These are phyloP conservation scores for Frankliniella fusca DNA, from an alignment of 2,888 invertebrate species.

Conservation along the genomic window DNA sequence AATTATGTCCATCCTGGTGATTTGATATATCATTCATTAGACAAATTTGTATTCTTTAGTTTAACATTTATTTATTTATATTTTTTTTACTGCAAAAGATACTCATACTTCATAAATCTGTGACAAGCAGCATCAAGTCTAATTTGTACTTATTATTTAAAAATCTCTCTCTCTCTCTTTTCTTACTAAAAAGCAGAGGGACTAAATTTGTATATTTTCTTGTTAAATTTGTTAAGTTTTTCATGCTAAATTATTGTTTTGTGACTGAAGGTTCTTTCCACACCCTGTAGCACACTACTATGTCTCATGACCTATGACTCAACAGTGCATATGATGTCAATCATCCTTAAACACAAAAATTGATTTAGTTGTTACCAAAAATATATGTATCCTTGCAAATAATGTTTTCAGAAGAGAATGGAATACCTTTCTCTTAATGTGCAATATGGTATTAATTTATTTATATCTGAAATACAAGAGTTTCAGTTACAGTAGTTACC, in stretches of 20 bases:
- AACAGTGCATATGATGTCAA: background rate
- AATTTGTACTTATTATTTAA: background rate
- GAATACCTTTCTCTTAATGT: background rate
- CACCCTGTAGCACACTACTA: background rate
- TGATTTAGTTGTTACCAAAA: too few species aligned
- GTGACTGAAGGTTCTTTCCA: background rate
- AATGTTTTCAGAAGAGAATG: too few species aligned
- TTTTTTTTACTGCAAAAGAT: background rate
- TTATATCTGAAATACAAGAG: constrained; percentile 3
- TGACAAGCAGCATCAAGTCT: background rate
- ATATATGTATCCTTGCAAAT: too few species aligned
- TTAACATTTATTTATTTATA: background rate
- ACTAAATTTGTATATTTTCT: background rate
- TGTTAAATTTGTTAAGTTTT: constrained; percentile 22
- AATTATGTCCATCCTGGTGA: background rate
- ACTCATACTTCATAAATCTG: too few species aligned
- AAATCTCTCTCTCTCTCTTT: background rate
- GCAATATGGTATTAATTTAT: background rate
- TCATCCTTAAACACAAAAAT: background rate
- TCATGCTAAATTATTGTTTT: background rate
- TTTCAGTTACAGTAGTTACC: too few species aligned
- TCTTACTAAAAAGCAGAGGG: background rate
- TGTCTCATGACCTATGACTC: background rate
- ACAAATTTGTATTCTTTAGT: background rate
- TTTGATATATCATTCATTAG: background rate